Evolutionary conservation across 2,888 invertebrate species (phyloP).

Genomic region (Drosophila testacea): DNA sequence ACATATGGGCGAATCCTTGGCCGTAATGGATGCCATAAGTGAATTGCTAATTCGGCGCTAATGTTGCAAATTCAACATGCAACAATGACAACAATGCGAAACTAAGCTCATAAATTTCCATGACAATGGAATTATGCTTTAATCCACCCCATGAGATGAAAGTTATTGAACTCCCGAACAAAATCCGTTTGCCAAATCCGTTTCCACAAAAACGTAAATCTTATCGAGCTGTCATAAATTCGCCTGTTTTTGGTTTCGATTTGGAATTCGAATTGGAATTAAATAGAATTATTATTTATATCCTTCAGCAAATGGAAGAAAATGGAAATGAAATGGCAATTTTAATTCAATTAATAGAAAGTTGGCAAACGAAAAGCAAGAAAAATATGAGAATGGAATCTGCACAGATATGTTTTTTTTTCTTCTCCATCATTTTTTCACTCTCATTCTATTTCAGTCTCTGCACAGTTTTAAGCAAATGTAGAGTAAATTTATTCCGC

Average conservation of each 20-base stretch:
- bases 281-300: conserved; percentile 71
- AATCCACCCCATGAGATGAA: conserved; percentile 60
- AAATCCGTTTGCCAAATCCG: conserved; percentile 24
- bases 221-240: conserved; percentile 75
- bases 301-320: conserved; percentile 1
- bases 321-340: conserved; percentile 61
- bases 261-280: conserved; percentile 53
- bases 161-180: conserved; percentile 66
- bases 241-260: conserved; percentile 55
- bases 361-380: conserved; percentile 7
- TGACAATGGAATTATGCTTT: conserved; percentile 76
- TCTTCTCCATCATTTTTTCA: background rate
- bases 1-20: conserved; percentile 69
- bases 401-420: background rate
- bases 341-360: conserved; percentile 76
- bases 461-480: conserved; percentile 41
- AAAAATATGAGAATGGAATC: conserved; percentile 11
- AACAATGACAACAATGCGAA: conserved; percentile 62
- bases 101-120: conserved; percentile 79
- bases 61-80: conserved; percentile 61
- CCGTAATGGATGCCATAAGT: conserved; percentile 69
- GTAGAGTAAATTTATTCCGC: conserved; percentile 83
- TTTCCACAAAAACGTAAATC: conserved; percentile 62
- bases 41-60: conserved; percentile 66
- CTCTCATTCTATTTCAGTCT: background rate